Percentiles rank a stretch among this genome's conserved stretches.
These are phyloP conservation scores for Cosmia trapezina DNA, from an alignment of 2,888 invertebrate species.

Conservation along the genomic window DNA sequence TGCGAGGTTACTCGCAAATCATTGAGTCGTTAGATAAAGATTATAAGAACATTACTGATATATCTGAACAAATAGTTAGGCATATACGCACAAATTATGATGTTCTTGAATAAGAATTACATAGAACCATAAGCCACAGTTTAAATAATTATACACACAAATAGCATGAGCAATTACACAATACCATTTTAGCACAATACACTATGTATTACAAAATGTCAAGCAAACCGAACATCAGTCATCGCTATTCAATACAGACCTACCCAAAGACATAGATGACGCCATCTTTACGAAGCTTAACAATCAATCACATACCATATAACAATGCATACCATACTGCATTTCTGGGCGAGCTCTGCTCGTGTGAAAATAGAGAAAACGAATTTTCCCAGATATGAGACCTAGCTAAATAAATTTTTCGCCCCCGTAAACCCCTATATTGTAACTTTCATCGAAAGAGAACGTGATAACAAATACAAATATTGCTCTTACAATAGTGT, in stretches of 20 bases:
- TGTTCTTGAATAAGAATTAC: constrained; percentile 3
- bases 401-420: too few species aligned
- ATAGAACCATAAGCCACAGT: background rate
- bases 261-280: constrained; percentile 10
- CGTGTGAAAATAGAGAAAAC: too few species aligned
- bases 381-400: too few species aligned
- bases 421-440: too few species aligned
- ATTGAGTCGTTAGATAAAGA: constrained; percentile 7
- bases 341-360: too few species aligned
- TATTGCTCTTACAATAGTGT: too few species aligned
- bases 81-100: background rate
- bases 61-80: constrained; percentile 1
- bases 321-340: too few species aligned
- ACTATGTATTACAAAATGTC: constrained; percentile 17
- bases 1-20: background rate
- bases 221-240: constrained; percentile 8
- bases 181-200: constrained; percentile 3
- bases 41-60: constrained; percentile 1
- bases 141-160: background rate
- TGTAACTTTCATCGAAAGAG: too few species aligned
- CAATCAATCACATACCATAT: background rate
- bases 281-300: constrained; percentile 16
- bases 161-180: constrained; percentile 1
- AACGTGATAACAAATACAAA: too few species aligned
- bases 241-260: constrained; percentile 12